Base-by-base conservation (phyloP, 2,888 invertebrate genomes). In the Cabera pusaria region DNA sequence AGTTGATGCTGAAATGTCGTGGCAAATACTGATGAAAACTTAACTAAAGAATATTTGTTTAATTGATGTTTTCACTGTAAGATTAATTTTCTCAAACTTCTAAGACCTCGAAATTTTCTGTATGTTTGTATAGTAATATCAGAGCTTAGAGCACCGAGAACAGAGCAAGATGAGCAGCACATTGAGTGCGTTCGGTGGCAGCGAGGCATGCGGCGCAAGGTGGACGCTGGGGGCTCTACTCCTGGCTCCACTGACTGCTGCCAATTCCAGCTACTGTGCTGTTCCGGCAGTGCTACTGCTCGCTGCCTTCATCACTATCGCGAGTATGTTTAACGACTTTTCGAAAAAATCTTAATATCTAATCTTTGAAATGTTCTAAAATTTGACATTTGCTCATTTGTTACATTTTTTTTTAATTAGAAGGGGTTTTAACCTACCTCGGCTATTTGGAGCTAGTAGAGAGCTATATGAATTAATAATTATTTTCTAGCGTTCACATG, bases 141-240 rank as follows among this genome's bases (percentile, higher is more conserved):
- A n/a, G n/a, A n/a, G n/a, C n/a, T n/a, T n/a, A n/a, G 72, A 76
- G 42, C 53, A 59, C 43, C 52, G 48, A n/a, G 64, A 69, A 7
- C 50, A 44, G 3, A 49, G 62, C 41, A 72, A 62, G 35, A 76
- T 77, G 65, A 76, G 75, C 44, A 63, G 66, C 44, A 70, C 70
- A 7, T 51, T 80, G 36, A 61, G 61, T 36, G 71, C 72, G 17
- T 64, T 85, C 12, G 62, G 64, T 20, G 77, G 79, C 10, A 74
- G 81, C 2, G 86, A 84, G 40, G 88, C 80, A 1, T 85, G 81
- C 48, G 86, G 75, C 21, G 89, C 79, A 28, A 84, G 92, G 3
- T 91, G 91, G 91, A 90, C 91, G 1, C 79, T 92, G 6, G 92
- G 92, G 1, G 85, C 90, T 2, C 72, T 91, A 5, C 80, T 92